Conservation (phyloP, 2,888 invertebrate species). For the Pyrgus malvae region DNA sequence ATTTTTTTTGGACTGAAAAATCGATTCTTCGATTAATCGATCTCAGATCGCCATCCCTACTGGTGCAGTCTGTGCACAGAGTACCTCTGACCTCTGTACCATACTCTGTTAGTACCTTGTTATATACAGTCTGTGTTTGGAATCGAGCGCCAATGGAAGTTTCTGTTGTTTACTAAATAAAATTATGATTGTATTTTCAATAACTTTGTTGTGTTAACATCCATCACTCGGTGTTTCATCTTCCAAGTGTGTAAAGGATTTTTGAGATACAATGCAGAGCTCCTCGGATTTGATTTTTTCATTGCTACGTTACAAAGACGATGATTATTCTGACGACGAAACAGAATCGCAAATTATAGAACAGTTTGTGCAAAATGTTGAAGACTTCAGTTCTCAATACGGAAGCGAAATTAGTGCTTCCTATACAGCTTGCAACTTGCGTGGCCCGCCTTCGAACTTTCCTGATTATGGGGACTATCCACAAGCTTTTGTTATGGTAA, state of each 20-base stretch:
- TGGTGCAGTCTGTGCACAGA: too few species aligned
- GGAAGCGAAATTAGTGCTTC: constrained; percentile 93
- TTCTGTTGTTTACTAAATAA: too few species aligned
- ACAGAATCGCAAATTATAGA: constrained; percentile 79
- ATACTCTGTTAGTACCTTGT: too few species aligned
- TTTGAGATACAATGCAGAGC: constrained; percentile 57
- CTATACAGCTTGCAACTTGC: constrained; percentile 93
- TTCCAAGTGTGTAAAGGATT: neutral
- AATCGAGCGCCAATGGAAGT: too few species aligned
- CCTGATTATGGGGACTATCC: constrained; percentile 96
- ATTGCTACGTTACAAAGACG: constrained; percentile 65
- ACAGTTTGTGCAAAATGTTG: constrained; percentile 90
- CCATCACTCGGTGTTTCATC: neutral
- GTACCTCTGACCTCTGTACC: too few species aligned
- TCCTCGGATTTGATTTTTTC: constrained; percentile 71
- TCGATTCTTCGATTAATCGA: too few species aligned
- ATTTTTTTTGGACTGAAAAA: too few species aligned
- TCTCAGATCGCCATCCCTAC: too few species aligned
- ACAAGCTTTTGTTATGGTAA: constrained; percentile 94
- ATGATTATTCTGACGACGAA: constrained; percentile 52
- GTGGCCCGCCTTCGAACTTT: constrained; percentile 91
- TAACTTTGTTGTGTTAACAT: constrained; percentile 11
- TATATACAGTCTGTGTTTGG: too few species aligned
- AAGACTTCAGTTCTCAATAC: constrained; percentile 94
- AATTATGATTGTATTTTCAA: neutral